phyloP scores from a whole-genome alignment of 64 coral and sea anemone species.

The Porites australiensis region DNA sequence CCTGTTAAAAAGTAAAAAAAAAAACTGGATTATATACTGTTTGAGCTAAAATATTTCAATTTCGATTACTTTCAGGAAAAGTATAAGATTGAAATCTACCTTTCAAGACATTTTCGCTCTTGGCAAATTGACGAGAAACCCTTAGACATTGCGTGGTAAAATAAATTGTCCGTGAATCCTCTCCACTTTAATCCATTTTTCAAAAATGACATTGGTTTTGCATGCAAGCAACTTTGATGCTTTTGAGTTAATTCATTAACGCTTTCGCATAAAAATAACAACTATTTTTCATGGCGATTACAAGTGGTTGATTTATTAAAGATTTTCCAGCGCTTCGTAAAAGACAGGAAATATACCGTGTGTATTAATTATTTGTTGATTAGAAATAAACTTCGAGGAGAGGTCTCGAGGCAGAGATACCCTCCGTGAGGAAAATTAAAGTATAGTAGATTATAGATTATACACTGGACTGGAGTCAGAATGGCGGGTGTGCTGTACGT shows the following conservation, averaged over 20 bases:
- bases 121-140: background rate
- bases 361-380: background rate
- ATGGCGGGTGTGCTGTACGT: too few relatives aligned
- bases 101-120: too few relatives aligned
- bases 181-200: conserved; percentile 34
- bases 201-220: conserved; percentile 19
- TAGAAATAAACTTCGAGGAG: too few relatives aligned
- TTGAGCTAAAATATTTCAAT: background rate
- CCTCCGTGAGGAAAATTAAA: too few relatives aligned
- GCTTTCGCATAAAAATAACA: background rate
- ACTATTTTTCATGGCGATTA: background rate
- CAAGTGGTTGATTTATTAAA: background rate
- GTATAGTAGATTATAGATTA: too few relatives aligned
- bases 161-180: conserved; percentile 8
- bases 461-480: too few relatives aligned
- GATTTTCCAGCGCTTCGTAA: background rate
- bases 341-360: background rate
- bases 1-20: conserved; percentile 21
- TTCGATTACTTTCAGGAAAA: background rate
- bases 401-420: too few relatives aligned
- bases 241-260: conserved; percentile 10
- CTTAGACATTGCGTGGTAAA: background rate
- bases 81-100: background rate
- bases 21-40: conserved; percentile 5
- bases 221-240: conserved; percentile 1